Base-by-base conservation (phyloP, 2,113 vertebrate species). In the Prietella phreatophila region DNA sequence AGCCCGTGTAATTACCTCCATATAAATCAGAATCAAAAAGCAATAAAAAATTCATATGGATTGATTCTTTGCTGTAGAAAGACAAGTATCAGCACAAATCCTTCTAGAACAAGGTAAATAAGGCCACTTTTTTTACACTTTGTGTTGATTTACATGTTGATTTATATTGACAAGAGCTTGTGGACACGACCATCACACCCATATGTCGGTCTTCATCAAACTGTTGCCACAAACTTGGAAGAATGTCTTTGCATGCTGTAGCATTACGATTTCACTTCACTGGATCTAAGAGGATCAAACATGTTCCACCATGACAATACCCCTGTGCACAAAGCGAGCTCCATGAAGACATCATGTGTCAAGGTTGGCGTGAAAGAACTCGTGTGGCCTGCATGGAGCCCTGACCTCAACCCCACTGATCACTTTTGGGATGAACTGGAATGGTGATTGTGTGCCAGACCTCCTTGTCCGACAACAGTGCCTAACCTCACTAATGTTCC, bases 1-100 rank as follows among this genome's bases (percentile, higher is more conserved):
- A 55, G 30, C 50, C 61, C n/a, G 76, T 63, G 71, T 85, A 90
- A 90, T 90, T 90, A 89, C 56, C 65, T 53, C 56, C 67, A 88
- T 86, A 88, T 83, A 61, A 84, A 88, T 90, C 86, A 67, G 47
- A 87, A 61, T 36, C 50, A 56, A 53, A 55, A 73, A 69, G 63
- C 81, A 89, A 85, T 86, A 76, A 78, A 86, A 83, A 53, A 36
- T 33, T 7, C 22, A 53, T 53, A 86, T 19, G 71, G 63, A 4
- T 15, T 78, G 36, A 15, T 67, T 85, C 11, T 63, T 86, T 82
- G 58, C 50, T 78, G 82, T 73, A 65, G 73, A 17, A 56, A 63
- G 73, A 85, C 78, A 58, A n/a, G 76, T 73, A 33, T 87, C 80
- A 86, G 81, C 83, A 89, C 25, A 39, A 53, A 42, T 86, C 67